Evolutionary conservation across 2,797 vertebrate species (phyloP).

Genomic region (Enteromius viviparus): DNA sequence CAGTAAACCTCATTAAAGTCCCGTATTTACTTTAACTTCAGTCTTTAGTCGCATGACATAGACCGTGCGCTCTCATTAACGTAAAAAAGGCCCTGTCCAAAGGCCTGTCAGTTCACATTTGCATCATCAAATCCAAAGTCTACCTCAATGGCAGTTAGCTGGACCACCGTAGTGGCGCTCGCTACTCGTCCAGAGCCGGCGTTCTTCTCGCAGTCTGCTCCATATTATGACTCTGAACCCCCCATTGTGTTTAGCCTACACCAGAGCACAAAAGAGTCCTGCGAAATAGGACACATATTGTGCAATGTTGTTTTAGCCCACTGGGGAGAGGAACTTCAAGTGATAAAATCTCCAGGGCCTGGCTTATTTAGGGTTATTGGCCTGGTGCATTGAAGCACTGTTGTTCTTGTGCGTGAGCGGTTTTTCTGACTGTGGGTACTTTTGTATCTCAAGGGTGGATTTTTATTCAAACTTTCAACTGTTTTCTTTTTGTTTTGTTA

Average conservation of each 20-base stretch:
- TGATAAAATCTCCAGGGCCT: conserved; percentile 57
- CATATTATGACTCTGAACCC: conserved; percentile 52
- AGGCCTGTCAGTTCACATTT: conserved; percentile 26
- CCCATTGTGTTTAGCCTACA: conserved; percentile 47
- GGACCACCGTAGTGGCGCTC: conserved; percentile 46
- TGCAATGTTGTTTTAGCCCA: conserved; percentile 61
- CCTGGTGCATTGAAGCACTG: conserved; percentile 31
- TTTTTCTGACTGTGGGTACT: neutral
- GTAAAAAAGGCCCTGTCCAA: neutral
- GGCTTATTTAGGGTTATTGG: conserved; percentile 55
- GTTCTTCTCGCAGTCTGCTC: conserved; percentile 44
- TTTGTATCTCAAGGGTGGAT: conserved; percentile 1
- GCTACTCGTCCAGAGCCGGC: neutral
- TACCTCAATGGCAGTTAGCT: conserved; percentile 25
- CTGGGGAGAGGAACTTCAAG: conserved; percentile 54
- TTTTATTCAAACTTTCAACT: neutral
- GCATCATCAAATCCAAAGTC: neutral
- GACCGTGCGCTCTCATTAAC: conserved; percentile 27
- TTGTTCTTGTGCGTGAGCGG: conserved; percentile 14
- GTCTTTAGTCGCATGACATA: conserved; percentile 9
- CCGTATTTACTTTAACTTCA: conserved; percentile 26
- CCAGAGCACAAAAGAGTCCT: conserved; percentile 43
- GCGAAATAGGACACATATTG: conserved; percentile 59
- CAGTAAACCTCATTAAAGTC: conserved; percentile 1
- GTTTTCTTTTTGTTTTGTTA: neutral